A percentile compares a stretch with the other conserved stretches of the same genome.
Evolutionary conservation across 2,888 invertebrate species (phyloP).

Genomic region (Salticus scenicus): DNA sequence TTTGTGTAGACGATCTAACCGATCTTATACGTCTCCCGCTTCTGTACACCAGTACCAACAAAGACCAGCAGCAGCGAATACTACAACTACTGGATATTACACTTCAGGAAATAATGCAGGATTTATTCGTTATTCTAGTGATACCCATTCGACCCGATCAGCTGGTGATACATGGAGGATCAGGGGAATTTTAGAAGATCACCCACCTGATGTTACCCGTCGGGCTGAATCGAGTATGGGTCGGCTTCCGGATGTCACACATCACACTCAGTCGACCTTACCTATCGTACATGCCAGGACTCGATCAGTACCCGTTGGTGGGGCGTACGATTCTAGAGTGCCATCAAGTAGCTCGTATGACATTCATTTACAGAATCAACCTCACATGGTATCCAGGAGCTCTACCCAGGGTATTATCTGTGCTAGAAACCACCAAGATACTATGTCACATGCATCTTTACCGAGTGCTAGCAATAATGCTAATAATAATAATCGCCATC

Average conservation of each 20-base stretch:
- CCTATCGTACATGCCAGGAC: slow-evolving; percentile 55
- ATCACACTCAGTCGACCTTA: slow-evolving; percentile 30
- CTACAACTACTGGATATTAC: slow-evolving; percentile 31
- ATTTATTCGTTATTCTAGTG: slow-evolving; percentile 52
- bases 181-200: slow-evolving; percentile 56
- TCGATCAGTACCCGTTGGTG: slow-evolving; percentile 60
- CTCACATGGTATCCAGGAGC: slow-evolving; percentile 57
- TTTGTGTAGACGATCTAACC: slow-evolving; percentile 53
- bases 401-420: slow-evolving; percentile 63
- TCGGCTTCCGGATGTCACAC: slow-evolving; percentile 57
- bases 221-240: slow-evolving; percentile 51
- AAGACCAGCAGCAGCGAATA: slow-evolving; percentile 21
- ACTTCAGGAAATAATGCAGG: slow-evolving; percentile 25
- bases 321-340: slow-evolving; percentile 51
- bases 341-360: slow-evolving; percentile 63
- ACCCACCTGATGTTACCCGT: slow-evolving; percentile 57
- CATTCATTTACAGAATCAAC: slow-evolving; percentile 53
- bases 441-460: slow-evolving; percentile 34
- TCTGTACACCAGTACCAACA: slow-evolving; percentile 58
- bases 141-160: slow-evolving; percentile 55
- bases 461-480: slow-evolving; percentile 26
- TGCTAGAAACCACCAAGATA: slow-evolving; percentile 54
- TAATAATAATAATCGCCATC: slow-evolving; percentile 39
- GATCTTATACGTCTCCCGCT: slow-evolving; percentile 55
- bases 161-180: slow-evolving; percentile 68